Evolutionary conservation across 1,140 invertebrate genomes (phyloP).

Genomic region (Andrena cerasifolii): DNA sequence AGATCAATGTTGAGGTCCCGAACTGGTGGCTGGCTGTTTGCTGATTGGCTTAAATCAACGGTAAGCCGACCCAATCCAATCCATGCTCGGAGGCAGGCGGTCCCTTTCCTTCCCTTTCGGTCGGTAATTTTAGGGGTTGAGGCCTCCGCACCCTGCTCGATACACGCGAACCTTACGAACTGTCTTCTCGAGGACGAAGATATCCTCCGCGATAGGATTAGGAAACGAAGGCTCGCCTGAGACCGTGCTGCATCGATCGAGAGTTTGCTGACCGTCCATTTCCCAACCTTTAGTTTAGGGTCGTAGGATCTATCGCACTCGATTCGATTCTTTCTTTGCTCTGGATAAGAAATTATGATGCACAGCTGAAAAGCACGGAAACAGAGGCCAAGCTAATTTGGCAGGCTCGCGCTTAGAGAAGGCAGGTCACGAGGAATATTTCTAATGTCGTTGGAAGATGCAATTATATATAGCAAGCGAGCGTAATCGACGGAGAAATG

Average conservation of each 20-base stretch:
- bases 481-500: conserved; percentile 29
- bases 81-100: conserved; percentile 73
- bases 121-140: conserved; percentile 56
- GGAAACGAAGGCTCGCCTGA: conserved; percentile 45
- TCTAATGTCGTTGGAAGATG: neutral
- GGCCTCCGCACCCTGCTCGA: conserved; percentile 36
- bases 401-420: too few species aligned
- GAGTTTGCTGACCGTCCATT: too few species aligned
- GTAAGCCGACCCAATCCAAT: conserved; percentile 82
- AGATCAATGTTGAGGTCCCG: conserved; percentile 79
- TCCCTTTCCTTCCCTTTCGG: conserved; percentile 74
- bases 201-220: conserved; percentile 59
- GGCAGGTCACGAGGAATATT: too few species aligned
- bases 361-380: too few species aligned
- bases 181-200: conserved; percentile 46
- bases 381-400: too few species aligned
- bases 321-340: too few species aligned
- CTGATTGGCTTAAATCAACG: conserved; percentile 83
- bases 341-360: too few species aligned
- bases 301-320: too few species aligned
- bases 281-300: too few species aligned
- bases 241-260: too few species aligned
- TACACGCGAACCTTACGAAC: conserved; percentile 42
- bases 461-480: conserved; percentile 17
- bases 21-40: conserved; percentile 78